Evolutionary conservation across 1,140 invertebrate genomes (phyloP), one percentile per base, ranked within the genome.

Genomic region (Ips typographus): DNA sequence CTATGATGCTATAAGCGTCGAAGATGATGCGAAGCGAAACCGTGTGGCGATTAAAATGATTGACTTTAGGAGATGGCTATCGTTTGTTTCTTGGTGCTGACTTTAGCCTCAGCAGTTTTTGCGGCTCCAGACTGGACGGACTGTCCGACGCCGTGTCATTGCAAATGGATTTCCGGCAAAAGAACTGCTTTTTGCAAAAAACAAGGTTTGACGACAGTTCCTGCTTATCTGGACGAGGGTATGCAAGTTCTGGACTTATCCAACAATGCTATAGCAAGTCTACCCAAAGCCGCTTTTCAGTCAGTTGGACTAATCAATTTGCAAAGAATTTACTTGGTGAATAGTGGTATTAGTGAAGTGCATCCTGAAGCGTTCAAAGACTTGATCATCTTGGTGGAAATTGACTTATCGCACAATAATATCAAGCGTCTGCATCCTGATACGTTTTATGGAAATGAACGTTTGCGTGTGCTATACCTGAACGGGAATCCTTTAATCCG

Each of bases 81-180:
- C 67, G 72, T 73, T 67, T 71, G 68, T 62, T 47, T 79, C 62
- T 65, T 78, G 53, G 57, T 78, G 71, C 68, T 80, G 70, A 73
- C 72, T 65, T 72, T 76, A 70, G 74, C 77, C 41, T 63, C 79
- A 73, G 83, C 84, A 65, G 80, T 81, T 8, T 22, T 22, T 22
- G 85, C 84, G 57, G 84, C 83, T 65, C 85, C 87, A 61, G 92
- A 94, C 78, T 94, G 91, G 91, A 90, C 90, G 7, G 90, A 91
- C 75, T 94, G 93, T 78, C 91, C 91, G 51, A 79, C 84, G 7
- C 88, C 90, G 63, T 95, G 93, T 79, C 86, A 87, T 70, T 95
- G 93, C 84, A 94, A 93, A 82, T 95, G 94, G 93, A 90, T 90
- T 8, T 91, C 89, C 8, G 93, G 93, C 40, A 94, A 94, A 80